A percentile compares a stretch with the other conserved stretches of the same genome.
These are phyloP conservation scores for Pomatostomus ruficeps DNA, from an alignment of 2,113 vertebrate genomes.

Conservation along the genomic window DNA sequence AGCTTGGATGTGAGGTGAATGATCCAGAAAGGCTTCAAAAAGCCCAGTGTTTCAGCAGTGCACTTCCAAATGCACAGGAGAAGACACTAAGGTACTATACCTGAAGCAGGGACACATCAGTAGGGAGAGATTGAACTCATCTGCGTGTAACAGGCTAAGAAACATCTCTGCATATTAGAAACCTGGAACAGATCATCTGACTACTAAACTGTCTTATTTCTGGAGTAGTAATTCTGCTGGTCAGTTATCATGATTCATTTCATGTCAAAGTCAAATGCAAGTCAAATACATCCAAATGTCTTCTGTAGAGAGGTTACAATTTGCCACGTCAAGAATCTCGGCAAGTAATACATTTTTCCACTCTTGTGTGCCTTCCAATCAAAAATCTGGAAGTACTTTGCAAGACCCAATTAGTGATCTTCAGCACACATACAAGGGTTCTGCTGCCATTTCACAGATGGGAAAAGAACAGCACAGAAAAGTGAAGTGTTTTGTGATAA, in stretches of 20 bases:
- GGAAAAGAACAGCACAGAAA: background rate
- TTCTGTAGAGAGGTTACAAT: background rate
- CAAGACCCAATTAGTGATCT: background rate
- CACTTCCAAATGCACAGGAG: background rate
- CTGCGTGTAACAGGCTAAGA: background rate
- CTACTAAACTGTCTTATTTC: background rate
- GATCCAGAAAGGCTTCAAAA: background rate
- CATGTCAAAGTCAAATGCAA: background rate
- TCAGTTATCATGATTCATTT: background rate
- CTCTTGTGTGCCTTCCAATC: background rate
- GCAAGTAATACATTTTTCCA: background rate
- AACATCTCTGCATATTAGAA: background rate
- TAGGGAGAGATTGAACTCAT: background rate
- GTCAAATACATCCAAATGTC: background rate
- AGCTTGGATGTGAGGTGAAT: background rate
- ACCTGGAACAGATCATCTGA: background rate
- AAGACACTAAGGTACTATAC: background rate
- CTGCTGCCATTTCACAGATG: background rate
- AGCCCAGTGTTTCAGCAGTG: background rate
- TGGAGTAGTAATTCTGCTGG: background rate
- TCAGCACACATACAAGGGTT: background rate
- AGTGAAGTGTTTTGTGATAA: background rate
- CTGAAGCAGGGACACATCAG: background rate
- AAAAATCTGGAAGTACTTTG: slow-evolving; percentile 16
- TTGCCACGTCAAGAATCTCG: background rate